Conservation (phyloP, 1,140 invertebrate genomes). For the Nasonia vitripennis region DNA sequence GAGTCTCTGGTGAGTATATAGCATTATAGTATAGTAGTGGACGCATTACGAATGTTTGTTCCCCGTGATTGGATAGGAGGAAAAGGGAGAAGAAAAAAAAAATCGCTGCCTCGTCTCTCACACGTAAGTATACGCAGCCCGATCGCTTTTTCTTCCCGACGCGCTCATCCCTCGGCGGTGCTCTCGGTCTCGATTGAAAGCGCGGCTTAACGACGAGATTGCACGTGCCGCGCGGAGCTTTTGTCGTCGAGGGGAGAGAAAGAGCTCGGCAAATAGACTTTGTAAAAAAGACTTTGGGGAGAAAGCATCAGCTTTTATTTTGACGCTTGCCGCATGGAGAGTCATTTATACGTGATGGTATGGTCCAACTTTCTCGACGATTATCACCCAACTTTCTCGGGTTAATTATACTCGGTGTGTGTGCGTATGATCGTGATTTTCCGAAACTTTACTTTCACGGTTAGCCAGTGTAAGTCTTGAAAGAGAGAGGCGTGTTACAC, state of each 20-base stretch:
- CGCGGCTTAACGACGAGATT: background rate
- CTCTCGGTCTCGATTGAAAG: background rate
- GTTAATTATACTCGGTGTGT: background rate
- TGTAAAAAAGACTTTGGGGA: background rate
- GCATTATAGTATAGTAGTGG: background rate
- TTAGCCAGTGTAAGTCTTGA: no score
- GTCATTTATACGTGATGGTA: background rate
- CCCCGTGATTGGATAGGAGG: background rate
- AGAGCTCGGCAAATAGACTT: background rate
- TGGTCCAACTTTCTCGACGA: background rate
- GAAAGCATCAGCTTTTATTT: background rate
- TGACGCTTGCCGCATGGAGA: background rate
- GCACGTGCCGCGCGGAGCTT: background rate
- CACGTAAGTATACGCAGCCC: no score
- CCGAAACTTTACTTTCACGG: no score
- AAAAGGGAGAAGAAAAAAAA: background rate
- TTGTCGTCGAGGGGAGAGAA: background rate
- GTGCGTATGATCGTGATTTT: no score
- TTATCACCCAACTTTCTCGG: background rate
- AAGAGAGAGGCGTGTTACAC: no score
- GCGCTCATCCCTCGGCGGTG: background rate
- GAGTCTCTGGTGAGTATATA: no score
- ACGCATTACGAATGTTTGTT: slow-evolving; percentile 23
- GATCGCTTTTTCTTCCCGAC: background rate
- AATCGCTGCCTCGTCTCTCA: background rate